These are phyloP conservation scores for sheep (Ovis aries) DNA, from an alignment of 2,113 vertebrate genomes.

Conservation along the genomic window ARS-UI_Ramb_v3.0 NC_056060.1:74009501-74010000, in stretches of 20 bases:
- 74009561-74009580: not conserved
- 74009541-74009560: not conserved
- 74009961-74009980: not conserved
- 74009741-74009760: not conserved
- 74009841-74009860: not conserved
- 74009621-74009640: not conserved
- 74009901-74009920: not conserved
- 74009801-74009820: not conserved
- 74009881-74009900: not conserved
- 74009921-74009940: not conserved
- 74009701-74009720: not conserved
- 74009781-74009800: not conserved
- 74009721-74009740: not conserved
- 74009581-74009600: not conserved
- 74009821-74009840: not conserved
- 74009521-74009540: not conserved
- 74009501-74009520: not conserved
- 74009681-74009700: not conserved
- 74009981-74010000: not conserved
- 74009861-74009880: not conserved
- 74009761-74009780: not conserved
- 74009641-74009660: not conserved
- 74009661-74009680: not conserved
- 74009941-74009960: not conserved
- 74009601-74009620: not conserved